Conservation (phyloP, 2,113 vertebrate species). For the Hepsetus odoe region DNA sequence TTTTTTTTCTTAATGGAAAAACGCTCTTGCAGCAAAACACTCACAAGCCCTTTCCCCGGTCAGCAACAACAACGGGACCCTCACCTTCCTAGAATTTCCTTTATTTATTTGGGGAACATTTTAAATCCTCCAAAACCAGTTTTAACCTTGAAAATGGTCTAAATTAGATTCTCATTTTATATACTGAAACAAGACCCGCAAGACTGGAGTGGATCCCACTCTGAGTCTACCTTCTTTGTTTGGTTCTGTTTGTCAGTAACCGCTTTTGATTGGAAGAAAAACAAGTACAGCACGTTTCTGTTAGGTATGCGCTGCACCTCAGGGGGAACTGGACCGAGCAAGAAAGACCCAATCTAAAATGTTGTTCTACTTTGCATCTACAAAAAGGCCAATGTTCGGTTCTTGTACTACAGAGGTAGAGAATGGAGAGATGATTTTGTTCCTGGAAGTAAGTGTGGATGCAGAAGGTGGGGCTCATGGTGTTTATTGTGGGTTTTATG, state of each 20-base stretch:
- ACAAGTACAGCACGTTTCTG: background rate
- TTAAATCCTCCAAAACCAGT: too few relatives aligned
- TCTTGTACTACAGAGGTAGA: background rate
- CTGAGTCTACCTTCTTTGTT: background rate
- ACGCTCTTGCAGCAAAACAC: too few relatives aligned
- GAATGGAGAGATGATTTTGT: background rate
- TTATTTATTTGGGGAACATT: too few relatives aligned
- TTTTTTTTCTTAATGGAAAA: too few relatives aligned
- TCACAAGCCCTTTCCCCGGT: too few relatives aligned
- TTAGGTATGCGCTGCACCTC: background rate
- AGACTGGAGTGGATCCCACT: too few relatives aligned
- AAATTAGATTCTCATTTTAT: too few relatives aligned
- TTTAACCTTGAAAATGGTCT: too few relatives aligned
- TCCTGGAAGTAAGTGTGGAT: background rate
- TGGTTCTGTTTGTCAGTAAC: background rate
- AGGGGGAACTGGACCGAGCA: background rate
- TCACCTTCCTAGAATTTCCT: too few relatives aligned
- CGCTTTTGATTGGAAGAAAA: background rate
- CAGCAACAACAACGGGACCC: too few relatives aligned
- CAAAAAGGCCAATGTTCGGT: background rate
- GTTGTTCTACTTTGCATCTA: background rate
- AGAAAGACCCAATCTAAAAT: background rate
- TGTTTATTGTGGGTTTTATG: constrained; percentile 7
- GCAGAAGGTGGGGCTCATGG: background rate
- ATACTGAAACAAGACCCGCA: too few relatives aligned